Base-by-base conservation (phyloP, 2,888 invertebrate species). In the Patella depressa region DNA sequence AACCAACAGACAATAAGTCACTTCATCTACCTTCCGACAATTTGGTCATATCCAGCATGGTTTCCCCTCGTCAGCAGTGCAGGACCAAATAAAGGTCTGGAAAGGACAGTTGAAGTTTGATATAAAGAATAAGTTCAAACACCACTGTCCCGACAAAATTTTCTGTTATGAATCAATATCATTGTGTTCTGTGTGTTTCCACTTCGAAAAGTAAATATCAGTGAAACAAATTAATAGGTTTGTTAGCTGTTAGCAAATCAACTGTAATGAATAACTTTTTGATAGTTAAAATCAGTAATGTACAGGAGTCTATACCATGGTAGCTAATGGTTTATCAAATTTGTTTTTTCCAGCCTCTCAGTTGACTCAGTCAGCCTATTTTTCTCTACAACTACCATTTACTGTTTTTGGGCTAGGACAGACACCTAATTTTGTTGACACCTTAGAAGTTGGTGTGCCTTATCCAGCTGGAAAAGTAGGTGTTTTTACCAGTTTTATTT, bases 381-480 rank as follows among this genome's bases (percentile, higher is more conserved):
- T 96, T 90, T 94, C 97, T 2, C 93, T 99, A n/a, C 97, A 98
- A 91, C 92, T 98, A 77, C 99, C 99, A 0, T 99, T 97, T 91
- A 96, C 96, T 0, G 95, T 98, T 83, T 99, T 99, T 92, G 99
- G 99, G 2, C 93, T 99, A n/a, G 99, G 99, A 3, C 94, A 98
- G 79, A 98, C 98, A 59, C 98, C 99, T 2, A 99, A 99, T 92
- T 99, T 99, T 93, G 96, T 99, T 0, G 98, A 99, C 89, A 94
- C 94, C 15, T 92, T 99, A 57, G 95, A 94, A 77, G 96, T 98
- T 2, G 96, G 97, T 12, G 88, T 93, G 17, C 92, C 92, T 24
- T 78, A 80, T 75, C 84, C 84, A 17, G 45, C 72, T 12, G 76
- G 69, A 34, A 75, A 78, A 57, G 85, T 85, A 65, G 79, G 80